phyloP scores from a whole-genome alignment of 2,888 invertebrate species.

The Creontiades dilutus region DNA sequence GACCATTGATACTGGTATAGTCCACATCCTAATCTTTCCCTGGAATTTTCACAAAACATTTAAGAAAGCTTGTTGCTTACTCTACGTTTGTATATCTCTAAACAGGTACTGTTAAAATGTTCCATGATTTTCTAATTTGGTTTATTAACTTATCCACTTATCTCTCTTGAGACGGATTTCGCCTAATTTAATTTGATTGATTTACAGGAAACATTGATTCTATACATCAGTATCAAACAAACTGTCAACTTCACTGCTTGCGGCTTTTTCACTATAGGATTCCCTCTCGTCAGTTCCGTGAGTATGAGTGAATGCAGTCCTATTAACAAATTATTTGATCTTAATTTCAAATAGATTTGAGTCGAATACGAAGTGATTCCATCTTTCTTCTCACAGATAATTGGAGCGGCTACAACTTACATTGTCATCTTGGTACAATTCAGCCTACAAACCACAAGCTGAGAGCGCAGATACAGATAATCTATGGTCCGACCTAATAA shows the following conservation, averaged over 20 bases:
- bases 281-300: conserved; percentile 35
- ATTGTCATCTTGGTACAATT: conserved; percentile 47
- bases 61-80: no score
- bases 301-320: neutral
- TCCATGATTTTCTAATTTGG: no score
- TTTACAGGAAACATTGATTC: conserved; percentile 12
- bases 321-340: no score
- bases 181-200: neutral
- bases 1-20: no score
- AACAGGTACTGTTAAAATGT: no score
- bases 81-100: no score
- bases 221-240: conserved; percentile 31
- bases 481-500: no score
- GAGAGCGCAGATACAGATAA: no score
- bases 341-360: no score
- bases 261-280: conserved; percentile 37
- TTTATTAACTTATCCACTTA: no score
- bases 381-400: conserved; percentile 14
- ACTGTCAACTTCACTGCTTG: conserved; percentile 21
- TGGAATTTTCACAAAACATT: no score
- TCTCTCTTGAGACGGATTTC: neutral
- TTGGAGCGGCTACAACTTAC: conserved; percentile 36
- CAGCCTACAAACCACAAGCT: neutral
- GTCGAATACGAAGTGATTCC: neutral
- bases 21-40: no score